Evolutionary conservation across 92 coral and sea anemone species (phyloP).

Genomic region (Palythoa caribaeorum): DNA sequence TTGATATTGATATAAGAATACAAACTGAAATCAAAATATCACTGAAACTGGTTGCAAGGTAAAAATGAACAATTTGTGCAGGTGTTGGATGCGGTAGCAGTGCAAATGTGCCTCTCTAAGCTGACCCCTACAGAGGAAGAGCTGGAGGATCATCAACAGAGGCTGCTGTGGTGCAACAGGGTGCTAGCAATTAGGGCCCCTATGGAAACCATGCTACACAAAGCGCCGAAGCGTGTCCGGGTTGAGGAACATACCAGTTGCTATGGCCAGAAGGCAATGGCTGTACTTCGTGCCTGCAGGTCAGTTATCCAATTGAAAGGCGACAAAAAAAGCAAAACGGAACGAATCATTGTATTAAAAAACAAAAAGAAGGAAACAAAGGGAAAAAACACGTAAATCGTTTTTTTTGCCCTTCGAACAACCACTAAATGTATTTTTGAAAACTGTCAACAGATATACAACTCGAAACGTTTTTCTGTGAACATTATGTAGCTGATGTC

Average conservation of each 20-base stretch:
- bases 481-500: too few species aligned
- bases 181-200: constrained; percentile 77
- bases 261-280: constrained; percentile 59
- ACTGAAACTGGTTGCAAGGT: background rate
- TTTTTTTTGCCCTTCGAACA: background rate
- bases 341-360: background rate
- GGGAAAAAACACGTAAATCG: background rate
- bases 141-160: constrained; percentile 56
- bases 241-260: constrained; percentile 11
- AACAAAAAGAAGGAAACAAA: background rate
- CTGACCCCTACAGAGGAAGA: constrained; percentile 73
- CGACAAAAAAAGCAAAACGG: background rate
- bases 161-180: constrained; percentile 83
- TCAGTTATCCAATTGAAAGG: constrained; percentile 30
- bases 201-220: constrained; percentile 66
- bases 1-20: too few species aligned
- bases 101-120: constrained; percentile 72
- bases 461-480: too few species aligned
- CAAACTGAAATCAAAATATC: too few species aligned
- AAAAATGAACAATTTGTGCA: constrained; percentile 7
- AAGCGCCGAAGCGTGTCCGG: background rate
- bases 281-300: constrained; percentile 73
- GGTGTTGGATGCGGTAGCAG: constrained; percentile 86
- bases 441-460: background rate
- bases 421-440: background rate